Evolutionary conservation across 64 coral and sea anemone genomes (phyloP).

Genomic region (Orbicella faveolata): DNA sequence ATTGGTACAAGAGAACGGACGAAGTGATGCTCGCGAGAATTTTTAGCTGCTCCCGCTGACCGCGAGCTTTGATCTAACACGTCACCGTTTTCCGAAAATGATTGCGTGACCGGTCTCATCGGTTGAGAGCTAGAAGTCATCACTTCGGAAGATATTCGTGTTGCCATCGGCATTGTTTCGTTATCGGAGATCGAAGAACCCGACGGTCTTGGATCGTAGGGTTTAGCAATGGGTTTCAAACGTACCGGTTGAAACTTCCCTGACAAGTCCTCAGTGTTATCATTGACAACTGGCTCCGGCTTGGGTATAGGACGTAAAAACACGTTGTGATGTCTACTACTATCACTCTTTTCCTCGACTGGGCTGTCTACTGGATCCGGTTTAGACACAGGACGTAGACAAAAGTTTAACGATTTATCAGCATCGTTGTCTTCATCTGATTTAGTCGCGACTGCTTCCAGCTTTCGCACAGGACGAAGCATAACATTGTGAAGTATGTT

Average conservation of each 20-base stretch:
- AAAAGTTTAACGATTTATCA: not conserved
- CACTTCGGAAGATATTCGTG: not conserved
- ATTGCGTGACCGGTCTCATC: not conserved
- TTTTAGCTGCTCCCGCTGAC: not conserved
- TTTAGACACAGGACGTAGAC: slow-evolving; percentile 9
- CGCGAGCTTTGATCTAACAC: not conserved
- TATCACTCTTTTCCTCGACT: not conserved
- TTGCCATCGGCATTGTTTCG: not conserved
- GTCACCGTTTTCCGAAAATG: not conserved
- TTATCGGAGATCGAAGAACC: not conserved
- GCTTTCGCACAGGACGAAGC: slow-evolving; percentile 34
- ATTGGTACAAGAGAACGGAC: not conserved
- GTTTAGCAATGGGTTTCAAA: slow-evolving; percentile 19
- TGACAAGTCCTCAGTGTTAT: not conserved
- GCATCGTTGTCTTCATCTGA: slow-evolving; percentile 35
- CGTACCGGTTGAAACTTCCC: slow-evolving; percentile 10
- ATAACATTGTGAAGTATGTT: slow-evolving; percentile 12
- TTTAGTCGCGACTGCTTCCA: slow-evolving; percentile 24
- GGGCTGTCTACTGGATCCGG: not conserved
- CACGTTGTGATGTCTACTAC: not conserved
- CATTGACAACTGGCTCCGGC: slow-evolving; percentile 3
- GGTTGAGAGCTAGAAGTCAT: not conserved
- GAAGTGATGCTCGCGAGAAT: not conserved
- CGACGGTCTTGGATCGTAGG: not conserved
- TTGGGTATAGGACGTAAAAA: slow-evolving; percentile 1